Percentiles rank a stretch among this genome's conserved stretches.
Evolutionary conservation across 2,797 vertebrate genomes (phyloP).

Genomic region (Lepidocolaptes lacrymiger): DNA sequence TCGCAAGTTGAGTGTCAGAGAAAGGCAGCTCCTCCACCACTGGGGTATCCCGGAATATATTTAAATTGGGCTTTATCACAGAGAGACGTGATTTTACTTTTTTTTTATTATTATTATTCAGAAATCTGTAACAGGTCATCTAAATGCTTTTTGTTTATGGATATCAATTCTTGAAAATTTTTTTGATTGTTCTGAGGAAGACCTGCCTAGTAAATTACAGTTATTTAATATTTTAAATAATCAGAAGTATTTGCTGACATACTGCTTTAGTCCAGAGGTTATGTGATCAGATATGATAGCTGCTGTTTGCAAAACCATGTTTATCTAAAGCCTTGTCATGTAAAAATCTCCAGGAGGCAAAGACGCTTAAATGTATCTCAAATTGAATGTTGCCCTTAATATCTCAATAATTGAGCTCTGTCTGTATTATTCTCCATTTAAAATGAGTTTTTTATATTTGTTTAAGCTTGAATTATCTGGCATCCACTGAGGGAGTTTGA

Average conservation of each 20-base stretch:
- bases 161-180: conserved; percentile 17
- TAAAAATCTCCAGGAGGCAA: conserved; percentile 64
- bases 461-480: conserved; percentile 49
- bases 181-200: conserved; percentile 47
- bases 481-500: conserved; percentile 26
- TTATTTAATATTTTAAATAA: conserved; percentile 47
- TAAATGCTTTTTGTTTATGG: conserved; percentile 38
- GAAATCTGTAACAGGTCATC: conserved; percentile 17
- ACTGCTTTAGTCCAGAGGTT: conserved; percentile 58
- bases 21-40: conserved; percentile 6
- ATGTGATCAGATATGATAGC: conserved; percentile 56
- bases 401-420: conserved; percentile 48
- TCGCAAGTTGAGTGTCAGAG: neutral
- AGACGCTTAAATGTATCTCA: conserved; percentile 62
- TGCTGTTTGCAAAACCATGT: conserved; percentile 58
- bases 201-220: conserved; percentile 46
- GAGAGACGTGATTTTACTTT: neutral
- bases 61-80: conserved; percentile 18
- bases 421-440: conserved; percentile 53
- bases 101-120: neutral
- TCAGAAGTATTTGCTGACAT: conserved; percentile 53
- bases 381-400: conserved; percentile 64
- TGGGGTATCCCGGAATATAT: neutral
- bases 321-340: conserved; percentile 59
- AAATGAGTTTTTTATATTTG: conserved; percentile 46